Conservation (phyloP, 2,113 vertebrate genomes). For the Cyanoliseus patagonus region DNA sequence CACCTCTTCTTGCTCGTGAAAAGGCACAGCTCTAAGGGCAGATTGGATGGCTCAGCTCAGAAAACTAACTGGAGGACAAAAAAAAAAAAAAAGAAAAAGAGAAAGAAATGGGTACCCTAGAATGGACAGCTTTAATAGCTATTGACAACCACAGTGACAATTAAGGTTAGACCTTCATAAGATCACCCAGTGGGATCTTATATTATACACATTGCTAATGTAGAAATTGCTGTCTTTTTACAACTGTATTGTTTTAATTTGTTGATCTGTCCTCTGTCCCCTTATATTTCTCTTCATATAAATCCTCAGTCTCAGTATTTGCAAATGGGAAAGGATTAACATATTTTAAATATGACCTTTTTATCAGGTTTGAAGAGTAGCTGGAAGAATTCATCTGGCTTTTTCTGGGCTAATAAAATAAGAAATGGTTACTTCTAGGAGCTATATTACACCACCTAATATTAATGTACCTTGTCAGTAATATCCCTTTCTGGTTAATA, state of each 20-base stretch:
- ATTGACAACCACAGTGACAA: background rate
- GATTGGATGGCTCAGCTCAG: background rate
- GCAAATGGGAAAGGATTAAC: background rate
- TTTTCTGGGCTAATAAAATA: conserved; percentile 37
- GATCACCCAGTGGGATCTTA: background rate
- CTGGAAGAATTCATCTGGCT: background rate
- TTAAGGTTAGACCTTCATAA: background rate
- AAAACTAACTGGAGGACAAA: background rate
- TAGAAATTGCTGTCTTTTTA: background rate
- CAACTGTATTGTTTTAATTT: background rate
- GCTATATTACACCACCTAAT: background rate
- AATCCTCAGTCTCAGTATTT: background rate
- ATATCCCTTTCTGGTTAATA: conserved; percentile 3
- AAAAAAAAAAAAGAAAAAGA: background rate
- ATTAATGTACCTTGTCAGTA: conserved; percentile 38
- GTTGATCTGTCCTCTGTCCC: background rate
- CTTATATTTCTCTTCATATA: background rate
- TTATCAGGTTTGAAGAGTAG: background rate
- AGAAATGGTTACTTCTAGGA: conserved; percentile 34
- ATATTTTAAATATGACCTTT: background rate
- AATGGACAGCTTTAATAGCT: background rate
- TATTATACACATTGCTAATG: background rate
- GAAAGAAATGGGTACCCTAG: background rate
- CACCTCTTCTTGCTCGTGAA: background rate
- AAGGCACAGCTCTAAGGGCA: background rate